These are phyloP conservation scores for Andrena haemorrhoa DNA, from an alignment of 2,888 invertebrate species.

Conservation along the genomic window DNA sequence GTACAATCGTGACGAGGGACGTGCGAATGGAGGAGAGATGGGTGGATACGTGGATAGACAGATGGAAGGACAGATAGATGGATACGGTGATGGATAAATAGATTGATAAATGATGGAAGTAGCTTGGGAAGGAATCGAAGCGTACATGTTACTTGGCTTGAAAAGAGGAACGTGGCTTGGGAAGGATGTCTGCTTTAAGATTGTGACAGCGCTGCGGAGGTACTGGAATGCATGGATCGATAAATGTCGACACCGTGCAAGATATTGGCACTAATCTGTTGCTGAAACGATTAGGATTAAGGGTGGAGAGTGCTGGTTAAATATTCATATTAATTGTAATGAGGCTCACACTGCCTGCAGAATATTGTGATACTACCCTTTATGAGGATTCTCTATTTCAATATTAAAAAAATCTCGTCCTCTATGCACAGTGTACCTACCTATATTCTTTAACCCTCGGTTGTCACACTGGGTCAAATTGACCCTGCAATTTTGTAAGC, in stretches of 20 bases:
- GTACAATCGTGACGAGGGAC: not conserved
- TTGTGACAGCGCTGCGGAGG: not conserved
- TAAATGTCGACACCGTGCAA: not conserved
- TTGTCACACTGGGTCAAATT: too few relatives aligned
- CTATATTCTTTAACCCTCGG: too few relatives aligned
- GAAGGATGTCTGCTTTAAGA: not conserved
- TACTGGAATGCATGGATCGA: not conserved
- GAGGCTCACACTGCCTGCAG: too few relatives aligned
- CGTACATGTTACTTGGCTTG: not conserved
- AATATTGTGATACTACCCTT: too few relatives aligned
- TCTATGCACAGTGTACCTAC: too few relatives aligned
- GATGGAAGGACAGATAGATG: slow-evolving; percentile 18
- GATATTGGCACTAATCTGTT: too few relatives aligned
- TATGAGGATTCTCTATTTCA: too few relatives aligned
- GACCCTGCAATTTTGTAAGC: too few relatives aligned
- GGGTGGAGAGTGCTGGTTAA: too few relatives aligned
- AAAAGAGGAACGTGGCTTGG: not conserved
- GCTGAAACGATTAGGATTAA: too few relatives aligned
- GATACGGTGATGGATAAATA: slow-evolving; percentile 12
- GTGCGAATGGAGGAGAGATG: not conserved
- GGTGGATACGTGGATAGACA: slow-evolving; percentile 13
- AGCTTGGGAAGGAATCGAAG: not conserved
- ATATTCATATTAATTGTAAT: too few relatives aligned
- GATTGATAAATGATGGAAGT: slow-evolving; percentile 19
- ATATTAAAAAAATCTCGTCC: too few relatives aligned